phyloP scores from a whole-genome alignment of 2,888 invertebrate genomes.

The Leptopilina myrica region DNA sequence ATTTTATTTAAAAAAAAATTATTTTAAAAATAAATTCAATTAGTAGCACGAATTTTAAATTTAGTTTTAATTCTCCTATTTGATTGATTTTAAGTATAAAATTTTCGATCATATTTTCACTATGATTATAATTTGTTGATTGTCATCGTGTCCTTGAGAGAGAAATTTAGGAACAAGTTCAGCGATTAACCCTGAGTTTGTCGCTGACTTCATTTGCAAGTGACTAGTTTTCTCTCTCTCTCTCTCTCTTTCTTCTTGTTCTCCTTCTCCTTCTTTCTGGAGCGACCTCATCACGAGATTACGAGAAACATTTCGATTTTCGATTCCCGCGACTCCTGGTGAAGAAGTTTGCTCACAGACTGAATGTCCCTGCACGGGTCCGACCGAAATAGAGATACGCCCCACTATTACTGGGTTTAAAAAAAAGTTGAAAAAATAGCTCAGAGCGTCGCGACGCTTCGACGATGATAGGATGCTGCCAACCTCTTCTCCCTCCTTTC shows the following conservation, averaged over 20 bases:
- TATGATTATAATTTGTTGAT: no score
- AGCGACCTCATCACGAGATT: constrained; percentile 34
- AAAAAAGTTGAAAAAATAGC: constrained; percentile 36
- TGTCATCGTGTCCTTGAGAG: constrained; percentile 10
- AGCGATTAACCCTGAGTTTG: constrained; percentile 14
- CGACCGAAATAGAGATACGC: constrained; percentile 73
- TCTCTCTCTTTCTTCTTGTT: no score
- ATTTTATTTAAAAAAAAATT: background rate
- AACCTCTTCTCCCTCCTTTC: background rate
- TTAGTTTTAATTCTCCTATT: no score
- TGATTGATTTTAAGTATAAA: background rate
- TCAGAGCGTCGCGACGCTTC: constrained; percentile 37
- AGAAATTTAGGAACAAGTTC: constrained; percentile 7
- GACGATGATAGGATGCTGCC: constrained; percentile 31
- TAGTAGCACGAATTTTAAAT: no score
- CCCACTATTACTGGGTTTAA: constrained; percentile 61
- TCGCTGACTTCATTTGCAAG: background rate
- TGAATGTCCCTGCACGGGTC: constrained; percentile 68
- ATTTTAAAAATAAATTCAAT: background rate
- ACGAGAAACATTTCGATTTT: constrained; percentile 37
- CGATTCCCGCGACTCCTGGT: constrained; percentile 59
- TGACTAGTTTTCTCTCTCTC: background rate
- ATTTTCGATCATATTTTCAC: background rate
- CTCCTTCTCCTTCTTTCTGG: background rate
- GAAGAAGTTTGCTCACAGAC: constrained; percentile 70